Evolutionary conservation across 2,888 invertebrate species (phyloP), one percentile per base, ranked within the genome.

Genomic region (Tetragnatha montana): DNA sequence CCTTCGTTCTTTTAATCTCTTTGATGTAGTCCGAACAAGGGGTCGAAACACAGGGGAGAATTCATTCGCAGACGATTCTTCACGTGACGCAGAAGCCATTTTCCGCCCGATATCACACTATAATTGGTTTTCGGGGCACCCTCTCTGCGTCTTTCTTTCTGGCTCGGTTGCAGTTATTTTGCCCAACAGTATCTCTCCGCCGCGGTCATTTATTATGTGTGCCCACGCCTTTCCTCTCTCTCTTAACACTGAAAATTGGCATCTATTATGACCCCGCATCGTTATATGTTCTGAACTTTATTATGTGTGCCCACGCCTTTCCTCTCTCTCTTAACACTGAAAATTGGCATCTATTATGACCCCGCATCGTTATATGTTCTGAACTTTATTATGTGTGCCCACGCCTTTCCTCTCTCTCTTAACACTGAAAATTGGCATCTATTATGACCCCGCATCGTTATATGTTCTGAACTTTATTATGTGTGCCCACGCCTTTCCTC

Each of bases 31-130:
- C 87, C 68, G 86, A 79, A 90, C 86, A 82, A 90, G 89, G 22
- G 87, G 82, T 87, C 89, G 78, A 73, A 86, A 90, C 89, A 89
- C 69, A 90, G 87, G 78, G 68, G 89, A 70, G 89, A 89, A 89
- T 89, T 35, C 35, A 35, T 35, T 89, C 86, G 89, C 89, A 86
- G 89, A 90, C 89, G 82, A 82, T 90, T 87, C 89, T 82, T 90
- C 87, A 90, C 89, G 51, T 78, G 82, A 79, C 86, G 80, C 50
- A 75, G 86, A 76, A 82, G 73, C 89, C 87, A 90, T 90, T 90
- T 87, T 87, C 71, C 82, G 87, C 86, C 74, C 86, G 86, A 90
- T 90, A 69, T 82, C 89, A 82, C 87, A 82, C 87, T 80, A 90
- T 90, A 90, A 90, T 90, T 90, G 89, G 89, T 90, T 90, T 90